Evolutionary conservation across 2,888 invertebrate species (phyloP).

Genomic region (Hydrotaea cyrtoneurina): DNA sequence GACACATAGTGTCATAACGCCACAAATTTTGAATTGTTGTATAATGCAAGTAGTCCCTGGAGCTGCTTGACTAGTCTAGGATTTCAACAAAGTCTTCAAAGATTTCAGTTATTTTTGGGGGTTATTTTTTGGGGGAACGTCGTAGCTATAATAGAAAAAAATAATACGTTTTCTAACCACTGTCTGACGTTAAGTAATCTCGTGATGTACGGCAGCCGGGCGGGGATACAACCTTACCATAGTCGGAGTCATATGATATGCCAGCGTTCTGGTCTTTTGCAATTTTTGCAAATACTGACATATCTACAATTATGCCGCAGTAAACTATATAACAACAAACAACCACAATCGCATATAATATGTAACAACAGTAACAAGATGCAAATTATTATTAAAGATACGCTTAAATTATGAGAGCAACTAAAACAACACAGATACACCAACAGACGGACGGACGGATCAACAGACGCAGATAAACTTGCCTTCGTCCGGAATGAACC

Average conservation of each 20-base stretch:
- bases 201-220: background rate
- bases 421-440: background rate
- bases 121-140: too few relatives aligned
- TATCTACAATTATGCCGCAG: slow-evolving; percentile 32
- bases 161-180: too few relatives aligned
- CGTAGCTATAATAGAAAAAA: too few relatives aligned
- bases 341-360: background rate
- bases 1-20: too few relatives aligned
- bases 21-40: too few relatives aligned
- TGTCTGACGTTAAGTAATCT: background rate
- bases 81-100: too few relatives aligned
- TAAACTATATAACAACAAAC: background rate
- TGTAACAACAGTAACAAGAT: slow-evolving; percentile 20
- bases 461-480: background rate
- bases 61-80: too few relatives aligned
- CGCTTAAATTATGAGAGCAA: slow-evolving; percentile 29
- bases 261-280: background rate
- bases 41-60: too few relatives aligned
- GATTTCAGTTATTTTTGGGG: too few relatives aligned
- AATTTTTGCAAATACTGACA: slow-evolving; percentile 18
- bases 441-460: background rate
- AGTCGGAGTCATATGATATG: slow-evolving; percentile 14
- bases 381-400: slow-evolving; percentile 26
- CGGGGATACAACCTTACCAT: background rate
- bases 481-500: background rate